Evolutionary conservation across 2,797 vertebrate species (phyloP), one percentile per base, ranked within the genome.

Genomic region (Sparidentex hasta): DNA sequence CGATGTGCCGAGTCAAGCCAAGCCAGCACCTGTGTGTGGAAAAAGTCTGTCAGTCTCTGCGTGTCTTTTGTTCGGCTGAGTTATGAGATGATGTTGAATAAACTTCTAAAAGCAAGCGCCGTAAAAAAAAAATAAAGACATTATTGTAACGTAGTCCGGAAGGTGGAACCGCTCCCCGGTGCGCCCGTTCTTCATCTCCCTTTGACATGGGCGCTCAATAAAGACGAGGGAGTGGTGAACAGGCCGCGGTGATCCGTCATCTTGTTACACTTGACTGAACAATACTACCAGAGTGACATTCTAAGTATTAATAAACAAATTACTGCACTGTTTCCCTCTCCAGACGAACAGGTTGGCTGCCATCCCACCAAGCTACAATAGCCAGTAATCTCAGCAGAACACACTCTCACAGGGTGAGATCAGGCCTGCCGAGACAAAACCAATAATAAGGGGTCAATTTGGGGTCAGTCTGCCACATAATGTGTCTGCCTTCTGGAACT

Each of bases 251-350:
- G n/a, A 83, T 87, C 71, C 56, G 5, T 85, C 80, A 81, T 74
- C 71, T 55, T 4, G 0, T 44, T 46, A 9, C 51, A 70, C 67
- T 71, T 59, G 58, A 64, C 61, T 41, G 54, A 82, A 90, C 86
- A 81, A 72, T 81, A 69, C 76, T 21, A 73, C 58, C 57, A 38
- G 41, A 59, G 69, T 78, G 58, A 83, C 46, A 33, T 57, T 52
- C 11, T 52, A 62, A 83, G 71, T 59, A 78, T 83, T 71, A 78
- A 81, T 84, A 78, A 64, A 70, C 44, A 85, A 58, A 80, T 86
- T 59, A 75, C 72, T 33, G 21, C 7, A 13, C 16, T 4, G 67
- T 73, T 83, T 87, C 74, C 58, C 50, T 55, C 68, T 65, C 54
- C n/a, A 58, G 66, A 78, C 69, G 61, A 62, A 43, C 48, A 43